Percentiles rank a stretch among this genome's conserved stretches.
phyloP scores from a whole-genome alignment of 1,140 invertebrate species.

The Brachionus rubens region DNA sequence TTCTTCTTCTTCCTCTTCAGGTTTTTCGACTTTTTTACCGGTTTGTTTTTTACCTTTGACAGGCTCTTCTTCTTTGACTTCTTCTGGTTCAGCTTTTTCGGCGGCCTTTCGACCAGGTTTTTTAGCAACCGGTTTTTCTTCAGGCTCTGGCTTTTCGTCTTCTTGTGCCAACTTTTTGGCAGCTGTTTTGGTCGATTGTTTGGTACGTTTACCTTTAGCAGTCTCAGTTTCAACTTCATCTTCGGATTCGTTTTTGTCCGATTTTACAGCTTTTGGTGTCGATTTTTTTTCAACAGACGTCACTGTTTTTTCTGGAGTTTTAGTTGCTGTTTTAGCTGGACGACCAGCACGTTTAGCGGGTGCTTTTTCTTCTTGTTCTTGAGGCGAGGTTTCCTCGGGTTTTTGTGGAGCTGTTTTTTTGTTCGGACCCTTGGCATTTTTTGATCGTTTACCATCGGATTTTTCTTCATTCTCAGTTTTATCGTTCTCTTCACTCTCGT shows the following conservation, averaged over 20 bases:
- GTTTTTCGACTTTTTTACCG: neutral
- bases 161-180: slow-evolving; percentile 23
- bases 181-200: neutral
- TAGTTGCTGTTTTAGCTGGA: neutral
- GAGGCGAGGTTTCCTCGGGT: neutral
- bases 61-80: neutral
- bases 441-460: neutral
- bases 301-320: neutral
- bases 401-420: neutral
- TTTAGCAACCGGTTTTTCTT: neutral
- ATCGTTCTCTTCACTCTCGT: slow-evolving; percentile 20
- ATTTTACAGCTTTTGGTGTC: neutral
- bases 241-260: neutral
- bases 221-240: neutral
- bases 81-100: neutral
- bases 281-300: neutral
- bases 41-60: neutral
- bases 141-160: neutral
- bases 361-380: neutral
- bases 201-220: neutral
- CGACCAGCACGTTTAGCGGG: neutral
- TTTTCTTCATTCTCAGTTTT: slow-evolving; percentile 27
- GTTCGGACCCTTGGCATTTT: neutral
- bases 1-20: neutral
- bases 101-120: neutral